Base-by-base conservation (phyloP, 2,113 vertebrate species). In the Neodontobutis hainanensis region DNA sequence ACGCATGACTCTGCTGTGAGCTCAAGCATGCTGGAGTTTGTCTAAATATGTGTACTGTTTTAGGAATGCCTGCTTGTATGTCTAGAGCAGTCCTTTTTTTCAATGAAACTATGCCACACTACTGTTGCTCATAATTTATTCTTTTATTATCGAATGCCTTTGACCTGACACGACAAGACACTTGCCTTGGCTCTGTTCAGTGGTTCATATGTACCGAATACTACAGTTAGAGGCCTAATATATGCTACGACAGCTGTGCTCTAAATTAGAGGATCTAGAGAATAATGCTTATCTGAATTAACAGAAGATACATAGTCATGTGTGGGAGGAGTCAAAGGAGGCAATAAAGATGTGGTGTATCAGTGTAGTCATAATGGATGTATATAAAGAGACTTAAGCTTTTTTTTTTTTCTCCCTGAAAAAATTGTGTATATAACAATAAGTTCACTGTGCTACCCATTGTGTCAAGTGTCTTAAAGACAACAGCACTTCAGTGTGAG, bases 21-120 rank as follows among this genome's bases (percentile, higher is more conserved):
- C 72, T 65, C 61, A 47, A 73, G 90, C 88, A 87, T 89, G 87
- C 83, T 73, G 50, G 68, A 68, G 36, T 79, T 65, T 60, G 79
- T 77, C 53, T 79, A 71, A 81, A 77, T 65, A 73, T 71, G 77
- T 46, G 11, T 63, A n/a, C 61, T 61, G 57, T 85, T 81, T 75
- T 79, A 73, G 61, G 78, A 83, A 85, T 71, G 68, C 70, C 72
- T 65, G 82, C 72, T 52, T 62, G 75, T 62, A 73, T 70, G 57
- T 77, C 83, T 61, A 32, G 58, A 68, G 72, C 75, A 61, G 72
- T 61, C 58, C 40, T 75, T 19, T 6, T 50, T 12, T 50, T 78
- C 49, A 68, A 46, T 60, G 64, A 65, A 63, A 62, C 47, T 19
- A 4, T 2, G 1, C 68, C 16, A 19, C 56, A 51, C 45, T 68